Conservation (phyloP, 2,888 invertebrate species). For the Heliconius sara region DNA sequence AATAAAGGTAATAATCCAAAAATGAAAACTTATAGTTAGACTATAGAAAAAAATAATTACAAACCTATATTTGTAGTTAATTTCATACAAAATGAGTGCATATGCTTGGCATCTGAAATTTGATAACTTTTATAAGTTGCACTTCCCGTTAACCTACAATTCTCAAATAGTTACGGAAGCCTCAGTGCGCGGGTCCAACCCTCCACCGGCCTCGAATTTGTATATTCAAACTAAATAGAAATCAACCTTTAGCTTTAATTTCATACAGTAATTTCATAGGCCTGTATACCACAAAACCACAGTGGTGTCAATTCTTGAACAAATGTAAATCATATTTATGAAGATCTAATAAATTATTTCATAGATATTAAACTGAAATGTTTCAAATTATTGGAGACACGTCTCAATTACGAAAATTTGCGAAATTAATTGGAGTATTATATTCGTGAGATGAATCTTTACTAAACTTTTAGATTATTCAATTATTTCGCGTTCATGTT, state of each 20-base stretch:
- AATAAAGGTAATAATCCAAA: too few species aligned
- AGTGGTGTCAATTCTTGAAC: not conserved
- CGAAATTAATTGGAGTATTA: constrained; percentile 27
- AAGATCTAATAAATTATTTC: constrained; percentile 20
- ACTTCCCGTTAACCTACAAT: too few species aligned
- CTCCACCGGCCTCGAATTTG: too few species aligned
- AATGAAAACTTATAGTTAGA: too few species aligned
- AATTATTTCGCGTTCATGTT: constrained; percentile 1
- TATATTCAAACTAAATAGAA: not conserved
- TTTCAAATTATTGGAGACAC: constrained; percentile 28
- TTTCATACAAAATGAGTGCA: too few species aligned
- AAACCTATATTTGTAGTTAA: too few species aligned
- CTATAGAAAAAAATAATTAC: too few species aligned
- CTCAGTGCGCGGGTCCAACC: too few species aligned
- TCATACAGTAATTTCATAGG: not conserved
- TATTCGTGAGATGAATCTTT: constrained; percentile 26
- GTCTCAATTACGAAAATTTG: constrained; percentile 27
- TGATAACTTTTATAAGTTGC: too few species aligned
- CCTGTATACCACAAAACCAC: not conserved
- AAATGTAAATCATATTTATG: not conserved
- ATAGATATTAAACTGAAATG: constrained; percentile 21
- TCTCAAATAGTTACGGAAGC: too few species aligned
- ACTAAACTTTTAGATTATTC: constrained; percentile 23
- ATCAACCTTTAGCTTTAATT: not conserved
- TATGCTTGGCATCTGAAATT: too few species aligned